These are phyloP conservation scores for Brachyistius frenatus DNA, from an alignment of 2,113 vertebrate species.

Conservation along the genomic window DNA sequence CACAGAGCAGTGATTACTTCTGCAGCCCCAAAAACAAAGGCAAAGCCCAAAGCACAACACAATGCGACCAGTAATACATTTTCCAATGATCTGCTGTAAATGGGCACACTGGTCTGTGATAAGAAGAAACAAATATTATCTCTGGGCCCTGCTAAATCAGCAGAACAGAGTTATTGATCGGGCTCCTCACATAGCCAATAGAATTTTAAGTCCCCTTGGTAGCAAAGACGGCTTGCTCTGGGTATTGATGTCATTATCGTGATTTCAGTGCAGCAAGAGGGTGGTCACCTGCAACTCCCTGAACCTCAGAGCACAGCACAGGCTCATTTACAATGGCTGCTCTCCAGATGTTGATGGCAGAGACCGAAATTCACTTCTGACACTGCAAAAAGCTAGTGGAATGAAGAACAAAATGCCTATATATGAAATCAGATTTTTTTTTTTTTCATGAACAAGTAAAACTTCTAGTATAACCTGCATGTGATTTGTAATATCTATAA, in stretches of 20 bases:
- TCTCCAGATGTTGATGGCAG: slow-evolving; percentile 55
- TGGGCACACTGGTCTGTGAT: slow-evolving; percentile 88
- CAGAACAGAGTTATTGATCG: slow-evolving; percentile 93
- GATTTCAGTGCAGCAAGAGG: slow-evolving; percentile 57
- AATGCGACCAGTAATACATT: slow-evolving; percentile 89
- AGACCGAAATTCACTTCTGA: slow-evolving; percentile 28
- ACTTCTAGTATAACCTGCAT: too few relatives aligned
- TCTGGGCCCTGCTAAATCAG: slow-evolving; percentile 90
- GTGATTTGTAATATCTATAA: too few relatives aligned
- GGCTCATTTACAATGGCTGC: slow-evolving; percentile 45
- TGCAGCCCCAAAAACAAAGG: slow-evolving; percentile 85
- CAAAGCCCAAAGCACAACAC: slow-evolving; percentile 83
- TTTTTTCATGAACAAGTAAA: too few relatives aligned
- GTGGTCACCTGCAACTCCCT: slow-evolving; percentile 62
- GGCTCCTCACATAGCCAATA: slow-evolving; percentile 87
- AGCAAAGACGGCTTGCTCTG: slow-evolving; percentile 34
- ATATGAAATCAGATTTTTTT: too few relatives aligned
- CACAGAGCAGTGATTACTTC: slow-evolving; percentile 86
- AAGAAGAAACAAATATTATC: slow-evolving; percentile 92
- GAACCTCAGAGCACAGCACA: slow-evolving; percentile 6
- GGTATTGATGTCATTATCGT: slow-evolving; percentile 75
- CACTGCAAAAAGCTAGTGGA: background rate
- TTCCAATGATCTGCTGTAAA: slow-evolving; percentile 92
- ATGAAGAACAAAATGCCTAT: too few relatives aligned
- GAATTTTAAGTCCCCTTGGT: slow-evolving; percentile 63